Evolutionary conservation across 2,797 vertebrate genomes (phyloP).

Genomic region (Galago senegalensis): DNA sequence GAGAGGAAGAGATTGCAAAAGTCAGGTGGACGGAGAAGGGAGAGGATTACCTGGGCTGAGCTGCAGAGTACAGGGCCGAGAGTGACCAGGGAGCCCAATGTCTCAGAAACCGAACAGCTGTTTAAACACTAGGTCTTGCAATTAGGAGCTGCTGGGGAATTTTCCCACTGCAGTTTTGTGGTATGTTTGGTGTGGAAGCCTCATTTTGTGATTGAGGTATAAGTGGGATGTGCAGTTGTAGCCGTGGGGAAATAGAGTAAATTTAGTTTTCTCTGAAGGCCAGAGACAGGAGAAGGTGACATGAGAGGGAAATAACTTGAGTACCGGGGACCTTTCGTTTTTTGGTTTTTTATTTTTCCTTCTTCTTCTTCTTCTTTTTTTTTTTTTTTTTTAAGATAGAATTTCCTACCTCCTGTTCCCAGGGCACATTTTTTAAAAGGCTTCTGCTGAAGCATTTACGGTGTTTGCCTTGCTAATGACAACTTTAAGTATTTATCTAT

Average conservation of each 20-base stretch:
- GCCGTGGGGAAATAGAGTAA: background rate
- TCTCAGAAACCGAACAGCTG: background rate
- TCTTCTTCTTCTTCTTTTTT: background rate
- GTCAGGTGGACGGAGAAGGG: background rate
- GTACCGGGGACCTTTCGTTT: background rate
- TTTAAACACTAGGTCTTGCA: background rate
- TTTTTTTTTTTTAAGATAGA: background rate
- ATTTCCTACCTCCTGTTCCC: slow-evolving; percentile 31
- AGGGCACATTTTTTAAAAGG: background rate
- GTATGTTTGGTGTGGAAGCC: background rate
- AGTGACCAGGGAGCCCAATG: rapidly evolving
- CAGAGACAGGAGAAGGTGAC: background rate
- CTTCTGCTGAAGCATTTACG: background rate
- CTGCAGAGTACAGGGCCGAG: background rate
- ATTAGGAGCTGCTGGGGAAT: background rate
- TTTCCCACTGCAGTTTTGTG: background rate
- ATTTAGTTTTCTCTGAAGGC: background rate
- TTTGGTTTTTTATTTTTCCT: too few species aligned
- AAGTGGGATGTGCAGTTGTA: slow-evolving; percentile 18
- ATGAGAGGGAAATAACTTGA: background rate
- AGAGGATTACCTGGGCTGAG: background rate
- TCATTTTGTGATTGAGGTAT: background rate
- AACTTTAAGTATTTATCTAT: background rate
- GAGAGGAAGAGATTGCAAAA: background rate
- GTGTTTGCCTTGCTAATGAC: slow-evolving; percentile 10